Evolutionary conservation across 2,113 vertebrate species (phyloP).

Genomic region (Amphilophus citrinellus): DNA sequence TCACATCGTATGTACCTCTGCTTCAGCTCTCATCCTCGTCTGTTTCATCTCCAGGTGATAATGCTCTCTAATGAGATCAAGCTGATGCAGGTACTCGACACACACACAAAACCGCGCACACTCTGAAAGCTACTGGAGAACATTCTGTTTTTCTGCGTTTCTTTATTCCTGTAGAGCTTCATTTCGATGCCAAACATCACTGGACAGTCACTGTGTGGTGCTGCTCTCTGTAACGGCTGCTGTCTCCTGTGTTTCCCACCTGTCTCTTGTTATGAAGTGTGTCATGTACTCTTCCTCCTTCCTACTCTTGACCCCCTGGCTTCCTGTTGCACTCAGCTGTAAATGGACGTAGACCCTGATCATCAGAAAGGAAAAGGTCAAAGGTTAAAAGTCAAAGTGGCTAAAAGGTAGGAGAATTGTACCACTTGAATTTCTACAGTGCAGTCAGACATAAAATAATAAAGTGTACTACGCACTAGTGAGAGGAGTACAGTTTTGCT

Average conservation of each 20-base stretch:
- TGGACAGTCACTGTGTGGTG: too few relatives aligned
- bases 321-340: constrained; percentile 81
- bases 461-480: not conserved
- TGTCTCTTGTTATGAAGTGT: constrained; percentile 47
- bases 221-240: not conserved
- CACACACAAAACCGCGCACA: constrained; percentile 28
- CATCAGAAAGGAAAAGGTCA: not conserved
- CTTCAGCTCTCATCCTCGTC: constrained; percentile 81
- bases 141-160: not conserved
- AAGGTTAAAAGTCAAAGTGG: not conserved
- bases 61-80: constrained; percentile 87
- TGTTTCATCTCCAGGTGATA: constrained; percentile 86
- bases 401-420: not conserved
- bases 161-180: not conserved
- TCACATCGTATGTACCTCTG: constrained; percentile 77
- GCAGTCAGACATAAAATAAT: not conserved
- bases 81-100: constrained; percentile 86
- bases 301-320: constrained; percentile 49
- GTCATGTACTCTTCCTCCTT: not conserved
- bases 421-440: not conserved
- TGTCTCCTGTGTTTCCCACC: constrained; percentile 51
- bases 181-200: not conserved
- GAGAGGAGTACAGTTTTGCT: not conserved
- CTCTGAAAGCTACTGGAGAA: not conserved
- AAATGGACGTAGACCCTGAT: constrained; percentile 88